Evolutionary conservation across 2,888 invertebrate species (phyloP), one percentile per base, ranked within the genome.

Genomic region (Amphimallon solstitiale): DNA sequence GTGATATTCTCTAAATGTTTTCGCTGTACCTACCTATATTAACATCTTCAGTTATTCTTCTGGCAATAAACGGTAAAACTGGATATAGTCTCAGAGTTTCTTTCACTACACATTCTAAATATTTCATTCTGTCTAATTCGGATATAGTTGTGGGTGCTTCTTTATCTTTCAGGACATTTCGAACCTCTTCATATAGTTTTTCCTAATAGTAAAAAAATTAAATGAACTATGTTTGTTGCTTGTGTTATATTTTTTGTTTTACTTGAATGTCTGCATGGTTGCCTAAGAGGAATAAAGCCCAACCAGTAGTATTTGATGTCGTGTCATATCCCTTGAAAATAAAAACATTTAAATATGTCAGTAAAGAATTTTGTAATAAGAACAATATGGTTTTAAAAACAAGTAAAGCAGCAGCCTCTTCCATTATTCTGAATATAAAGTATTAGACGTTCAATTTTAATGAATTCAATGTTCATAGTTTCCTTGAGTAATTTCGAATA

Each of bases 131-230:
- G 15, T 70, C 70, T n/a, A 78, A 62, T 66, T 78, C 78, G 9
- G 37, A 15, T 3, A 65, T 59, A 2, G 59, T 37, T 15, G 56
- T 48, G 2, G 59, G 49, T 6, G 59, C 21, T 10, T 65, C 38
- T 17, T 74, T 71, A 14, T 69, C 71, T 19, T 73, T 71, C 23
- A 77, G 75, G 21, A 78, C 74, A n/a, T 54, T 48, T 19, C 74
- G 68, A n/a, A 81, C 66, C 73, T 82, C 82, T 64, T 78, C 75
- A 23, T 72, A 70, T 4, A 78, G 77, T 66, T 76, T 75, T n/a
- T 77, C 77, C 79, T 81, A n/a, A n/a, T n/a, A n/a, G n/a, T n/a
- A n/a, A 68, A 3, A 69, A 21, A 37, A 15, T 12, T 4, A 45
- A 19, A n/a, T 14, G 9, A 35, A 35, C 34, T 35, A 17, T 52